Conservation (phyloP, 1,140 invertebrate genomes). For the Zophobas morio region DNA sequence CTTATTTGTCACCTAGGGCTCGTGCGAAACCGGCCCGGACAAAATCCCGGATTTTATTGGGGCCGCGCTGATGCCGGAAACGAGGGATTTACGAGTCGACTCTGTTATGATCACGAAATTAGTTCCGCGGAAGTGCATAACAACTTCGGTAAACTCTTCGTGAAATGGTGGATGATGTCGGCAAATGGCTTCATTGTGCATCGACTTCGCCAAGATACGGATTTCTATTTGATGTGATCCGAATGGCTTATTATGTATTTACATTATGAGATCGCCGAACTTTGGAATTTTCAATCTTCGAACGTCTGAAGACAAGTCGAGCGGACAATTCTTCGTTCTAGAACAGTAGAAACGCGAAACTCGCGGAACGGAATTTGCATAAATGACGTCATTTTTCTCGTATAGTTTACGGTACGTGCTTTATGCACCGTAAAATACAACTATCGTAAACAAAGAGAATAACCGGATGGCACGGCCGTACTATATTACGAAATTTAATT, state of each 20-base stretch:
- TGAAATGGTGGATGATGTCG: not conserved
- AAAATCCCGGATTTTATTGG: slow-evolving; percentile 36
- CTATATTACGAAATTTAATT: slow-evolving; percentile 40
- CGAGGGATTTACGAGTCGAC: slow-evolving; percentile 19
- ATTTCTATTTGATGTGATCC: not conserved
- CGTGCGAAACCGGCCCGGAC: slow-evolving; percentile 5
- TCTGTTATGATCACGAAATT: slow-evolving; percentile 11
- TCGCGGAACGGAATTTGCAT: slow-evolving; percentile 23
- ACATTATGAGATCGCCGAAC: not conserved
- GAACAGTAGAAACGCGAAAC: not conserved
- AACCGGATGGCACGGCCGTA: not conserved
- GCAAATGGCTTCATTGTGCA: not conserved
- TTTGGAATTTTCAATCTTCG: slow-evolving; percentile 22
- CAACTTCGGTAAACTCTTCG: slow-evolving; percentile 20
- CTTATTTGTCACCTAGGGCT: slow-evolving; percentile 33
- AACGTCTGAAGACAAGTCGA: not conserved
- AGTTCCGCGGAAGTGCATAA: slow-evolving; percentile 21
- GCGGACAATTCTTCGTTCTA: not conserved
- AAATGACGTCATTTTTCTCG: slow-evolving; percentile 23
- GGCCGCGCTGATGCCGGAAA: slow-evolving; percentile 7
- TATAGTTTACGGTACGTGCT: slow-evolving; percentile 6
- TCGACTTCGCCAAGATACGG: not conserved
- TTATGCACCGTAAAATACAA: not conserved
- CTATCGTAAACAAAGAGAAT: slow-evolving; percentile 13
- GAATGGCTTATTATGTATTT: not conserved